Evolutionary conservation across 2,797 vertebrate species (phyloP).

Genomic region (Sebastes matsubarae): DNA sequence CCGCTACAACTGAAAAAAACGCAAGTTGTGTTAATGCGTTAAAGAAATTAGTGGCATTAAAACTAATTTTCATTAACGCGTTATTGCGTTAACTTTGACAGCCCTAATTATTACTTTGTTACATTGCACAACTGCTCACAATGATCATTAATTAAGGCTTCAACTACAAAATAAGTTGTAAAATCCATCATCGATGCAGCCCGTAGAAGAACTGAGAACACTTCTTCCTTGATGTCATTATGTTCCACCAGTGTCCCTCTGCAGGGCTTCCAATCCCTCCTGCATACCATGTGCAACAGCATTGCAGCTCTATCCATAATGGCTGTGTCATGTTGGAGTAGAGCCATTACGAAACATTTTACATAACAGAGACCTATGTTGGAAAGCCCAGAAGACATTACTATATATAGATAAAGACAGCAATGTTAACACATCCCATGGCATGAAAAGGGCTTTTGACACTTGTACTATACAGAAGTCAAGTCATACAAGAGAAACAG

Average conservation of each 20-base stretch:
- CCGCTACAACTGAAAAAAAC: no score
- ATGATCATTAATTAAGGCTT: slow-evolving; percentile 5
- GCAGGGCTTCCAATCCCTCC: not conserved
- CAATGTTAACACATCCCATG: not conserved
- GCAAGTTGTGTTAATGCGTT: no score
- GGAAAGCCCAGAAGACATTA: slow-evolving; percentile 16
- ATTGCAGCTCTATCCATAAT: slow-evolving; percentile 1
- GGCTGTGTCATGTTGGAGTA: slow-evolving; percentile 14
- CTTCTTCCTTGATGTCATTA: not conserved
- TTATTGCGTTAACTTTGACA: no score
- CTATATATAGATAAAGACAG: not conserved
- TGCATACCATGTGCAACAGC: not conserved
- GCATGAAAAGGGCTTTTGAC: not conserved
- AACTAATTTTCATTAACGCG: no score
- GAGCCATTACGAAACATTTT: slow-evolving; percentile 16
- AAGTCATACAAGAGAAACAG: not conserved
- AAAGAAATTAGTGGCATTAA: no score
- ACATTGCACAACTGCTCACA: not conserved
- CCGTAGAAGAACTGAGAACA: not conserved
- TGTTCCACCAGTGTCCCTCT: not conserved
- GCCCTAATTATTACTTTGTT: no score
- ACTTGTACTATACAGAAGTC: not conserved
- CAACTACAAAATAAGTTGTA: not conserved
- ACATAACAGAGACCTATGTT: not conserved
- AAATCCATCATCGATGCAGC: not conserved